Percentiles rank a stretch among this genome's conserved stretches.
phyloP scores from a whole-genome alignment of 2,888 invertebrate species.

The Drosophila buzzatii region DNA sequence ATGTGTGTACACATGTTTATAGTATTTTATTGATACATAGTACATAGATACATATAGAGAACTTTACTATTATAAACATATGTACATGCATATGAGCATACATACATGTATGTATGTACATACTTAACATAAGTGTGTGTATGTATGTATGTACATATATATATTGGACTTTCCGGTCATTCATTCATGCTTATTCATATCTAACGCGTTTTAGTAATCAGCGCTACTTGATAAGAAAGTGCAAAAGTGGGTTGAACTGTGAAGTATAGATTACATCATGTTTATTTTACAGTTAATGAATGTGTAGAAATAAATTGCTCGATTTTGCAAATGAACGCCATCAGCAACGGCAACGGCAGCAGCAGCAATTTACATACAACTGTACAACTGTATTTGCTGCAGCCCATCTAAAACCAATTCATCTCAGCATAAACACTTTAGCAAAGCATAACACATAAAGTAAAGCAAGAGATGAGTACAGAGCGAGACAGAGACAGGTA shows the following conservation, averaged over 20 bases:
- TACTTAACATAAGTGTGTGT: constrained; percentile 1
- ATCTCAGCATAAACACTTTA: constrained; percentile 15
- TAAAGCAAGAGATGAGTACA: background rate
- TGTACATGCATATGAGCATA: background rate
- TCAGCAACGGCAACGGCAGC: too few species aligned
- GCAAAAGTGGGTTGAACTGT: constrained; percentile 24
- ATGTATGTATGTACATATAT: background rate
- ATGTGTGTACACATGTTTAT: background rate
- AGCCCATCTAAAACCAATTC: constrained; percentile 7
- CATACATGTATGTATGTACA: background rate
- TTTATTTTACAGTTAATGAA: constrained; percentile 19
- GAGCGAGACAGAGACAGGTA: background rate
- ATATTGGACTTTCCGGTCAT: constrained; percentile 20
- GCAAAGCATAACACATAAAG: background rate
- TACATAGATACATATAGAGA: background rate
- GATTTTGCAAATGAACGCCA: background rate
- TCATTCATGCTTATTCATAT: constrained; percentile 37
- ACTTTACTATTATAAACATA: constrained; percentile 1
- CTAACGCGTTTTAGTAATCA: constrained; percentile 36
- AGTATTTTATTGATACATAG: constrained; percentile 16
- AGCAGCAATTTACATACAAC: constrained; percentile 3
- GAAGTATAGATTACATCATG: constrained; percentile 48
- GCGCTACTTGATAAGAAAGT: constrained; percentile 42
- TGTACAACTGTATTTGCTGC: background rate
- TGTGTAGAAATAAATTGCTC: background rate